Evolutionary conservation across 1,140 invertebrate species (phyloP).

Genomic region (Samia ricini): DNA sequence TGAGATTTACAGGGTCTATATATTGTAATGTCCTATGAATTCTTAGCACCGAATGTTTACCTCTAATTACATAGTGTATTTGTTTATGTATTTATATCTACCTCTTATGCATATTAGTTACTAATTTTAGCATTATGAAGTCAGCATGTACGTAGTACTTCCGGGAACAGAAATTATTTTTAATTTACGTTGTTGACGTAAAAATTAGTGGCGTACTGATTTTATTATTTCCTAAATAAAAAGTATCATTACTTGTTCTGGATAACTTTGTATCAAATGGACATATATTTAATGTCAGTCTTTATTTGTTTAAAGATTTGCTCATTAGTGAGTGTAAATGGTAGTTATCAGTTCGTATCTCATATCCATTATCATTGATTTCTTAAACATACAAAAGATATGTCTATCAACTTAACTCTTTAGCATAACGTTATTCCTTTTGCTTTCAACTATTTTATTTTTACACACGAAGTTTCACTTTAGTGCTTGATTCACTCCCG

Average conservation of each 20-base stretch:
- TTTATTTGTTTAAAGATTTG: conserved; percentile 34
- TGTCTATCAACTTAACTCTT: neutral
- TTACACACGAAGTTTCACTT: neutral
- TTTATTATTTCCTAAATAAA: neutral
- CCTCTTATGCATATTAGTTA: conserved; percentile 38
- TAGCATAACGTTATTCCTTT: neutral
- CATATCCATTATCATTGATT: conserved; percentile 32
- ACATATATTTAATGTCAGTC: conserved; percentile 37
- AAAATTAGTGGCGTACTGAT: conserved; percentile 26
- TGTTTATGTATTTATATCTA: conserved; percentile 48
- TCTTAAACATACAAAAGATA: conserved; percentile 19
- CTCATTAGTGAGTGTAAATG: neutral
- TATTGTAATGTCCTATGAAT: neutral
- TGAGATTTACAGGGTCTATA: neutral
- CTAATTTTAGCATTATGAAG: conserved; percentile 55
- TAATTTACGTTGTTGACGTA: conserved; percentile 50
- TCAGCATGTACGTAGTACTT: conserved; percentile 61
- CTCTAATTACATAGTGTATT: conserved; percentile 33
- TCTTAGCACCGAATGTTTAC: conserved; percentile 25
- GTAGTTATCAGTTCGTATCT: conserved; percentile 5
- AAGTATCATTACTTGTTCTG: neutral
- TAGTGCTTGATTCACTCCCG: conserved; percentile 22
- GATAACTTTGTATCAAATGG: conserved; percentile 21
- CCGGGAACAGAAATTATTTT: conserved; percentile 47
- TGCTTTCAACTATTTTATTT: neutral